Base-by-base conservation (phyloP, 92 coral and sea anemone species). In the Heteractis magnifica region DNA sequence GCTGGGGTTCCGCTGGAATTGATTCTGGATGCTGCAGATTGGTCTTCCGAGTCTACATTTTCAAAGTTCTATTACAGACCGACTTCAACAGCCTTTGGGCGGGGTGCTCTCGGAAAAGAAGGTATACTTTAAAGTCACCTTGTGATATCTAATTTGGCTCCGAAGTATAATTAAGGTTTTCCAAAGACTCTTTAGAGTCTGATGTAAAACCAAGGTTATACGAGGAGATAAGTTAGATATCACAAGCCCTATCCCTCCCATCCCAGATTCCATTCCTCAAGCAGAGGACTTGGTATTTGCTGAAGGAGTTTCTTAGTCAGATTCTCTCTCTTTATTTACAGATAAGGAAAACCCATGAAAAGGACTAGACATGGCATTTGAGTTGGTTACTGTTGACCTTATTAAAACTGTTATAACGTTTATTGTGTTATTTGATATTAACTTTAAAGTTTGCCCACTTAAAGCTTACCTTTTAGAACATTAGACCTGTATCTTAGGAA, bases 11-110 rank as follows among this genome's bases (percentile, higher is more conserved):
- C 2, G 13, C 59, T 55, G 59, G 59, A 55, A 55, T 13, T 55
- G 16, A 84, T 79, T 14, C 56, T 77, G 49, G 26, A 82, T 20
- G 79, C 79, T 80, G 87, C 90, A 4, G 83, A 87, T 77, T 83
- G 87, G 87, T 83, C 89, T 49, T 60, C 51, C 5, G 76, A 15
- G 73, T 58, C 56, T 4, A 87, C 86, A 3, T 87, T 87, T 75
- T 72, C 26, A 14, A 75, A 76, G 53, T 81, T 81, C 58, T 87
- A 81, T 59, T 87, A 59, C 20, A 59, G 82, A 72, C 90, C 78
- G 59, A 13, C 59, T 2, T 55, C 59, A 55, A 55, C 59, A 55
- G 59, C 59, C 13, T 55, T 55, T 55, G 59, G 59, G 59, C 59
- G 2, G 59, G 59, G 59, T 55, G 59, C 59, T 55, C 59, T 55